These are phyloP conservation scores for Anolis carolinensis DNA, from an alignment of 2,113 vertebrate species.

Conservation along the genomic window DNA sequence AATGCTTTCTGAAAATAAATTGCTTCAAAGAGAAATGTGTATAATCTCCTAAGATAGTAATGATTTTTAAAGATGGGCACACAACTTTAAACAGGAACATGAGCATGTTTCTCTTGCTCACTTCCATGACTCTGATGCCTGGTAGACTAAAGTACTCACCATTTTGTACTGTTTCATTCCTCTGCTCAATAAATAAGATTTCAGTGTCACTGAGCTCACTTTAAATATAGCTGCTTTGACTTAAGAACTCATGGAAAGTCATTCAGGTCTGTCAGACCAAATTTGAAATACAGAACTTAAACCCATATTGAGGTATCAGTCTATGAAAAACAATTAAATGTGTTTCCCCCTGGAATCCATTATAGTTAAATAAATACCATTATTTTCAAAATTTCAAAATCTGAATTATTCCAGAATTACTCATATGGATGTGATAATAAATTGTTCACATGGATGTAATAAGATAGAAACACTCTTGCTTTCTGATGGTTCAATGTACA, in stretches of 20 bases:
- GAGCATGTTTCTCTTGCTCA: neutral
- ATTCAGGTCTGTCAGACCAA: neutral
- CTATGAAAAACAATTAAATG: neutral
- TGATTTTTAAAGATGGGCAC: neutral
- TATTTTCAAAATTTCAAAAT: no score
- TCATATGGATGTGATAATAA: no score
- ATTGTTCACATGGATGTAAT: no score
- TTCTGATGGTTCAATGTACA: no score
- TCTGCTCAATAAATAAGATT: neutral
- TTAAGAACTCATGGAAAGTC: neutral
- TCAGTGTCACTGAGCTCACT: neutral
- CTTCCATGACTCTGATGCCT: neutral
- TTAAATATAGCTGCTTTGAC: neutral
- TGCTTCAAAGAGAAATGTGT: neutral
- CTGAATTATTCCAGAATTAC: no score
- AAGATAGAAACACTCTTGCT: no score
- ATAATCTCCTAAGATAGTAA: neutral
- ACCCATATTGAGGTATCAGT: neutral
- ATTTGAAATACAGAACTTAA: neutral
- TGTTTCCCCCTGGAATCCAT: no score
- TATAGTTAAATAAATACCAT: no score
- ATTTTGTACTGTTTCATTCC: neutral
- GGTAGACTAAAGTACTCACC: neutral
- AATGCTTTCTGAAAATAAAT: constrained; percentile 2
- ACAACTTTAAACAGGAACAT: neutral